Evolutionary conservation across 2,113 vertebrate species (phyloP).

Genomic region (Hucho hucho): DNA sequence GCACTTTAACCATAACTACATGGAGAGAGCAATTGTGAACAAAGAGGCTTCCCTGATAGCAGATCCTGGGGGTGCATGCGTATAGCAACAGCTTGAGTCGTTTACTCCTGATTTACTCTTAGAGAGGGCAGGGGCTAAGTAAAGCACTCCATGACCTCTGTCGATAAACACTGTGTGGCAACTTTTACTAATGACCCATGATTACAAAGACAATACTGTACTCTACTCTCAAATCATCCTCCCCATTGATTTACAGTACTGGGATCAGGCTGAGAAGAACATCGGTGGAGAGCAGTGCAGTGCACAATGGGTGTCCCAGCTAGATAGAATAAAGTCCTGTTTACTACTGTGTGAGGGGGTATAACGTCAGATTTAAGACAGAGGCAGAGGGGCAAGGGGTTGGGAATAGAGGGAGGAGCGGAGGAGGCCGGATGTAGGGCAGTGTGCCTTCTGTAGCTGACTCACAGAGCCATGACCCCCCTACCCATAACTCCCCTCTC

Average conservation of each 20-base stretch:
- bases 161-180: not conserved
- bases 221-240: not conserved
- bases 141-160: not conserved
- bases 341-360: conserved; percentile 30
- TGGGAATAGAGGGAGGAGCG: conserved; percentile 11
- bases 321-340: not conserved
- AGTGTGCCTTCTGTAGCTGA: conserved; percentile 27
- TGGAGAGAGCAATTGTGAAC: too few relatives aligned
- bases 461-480: conserved; percentile 22
- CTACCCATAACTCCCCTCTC: conserved; percentile 55
- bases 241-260: not conserved
- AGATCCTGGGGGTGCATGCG: too few relatives aligned
- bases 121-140: too few relatives aligned
- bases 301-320: not conserved
- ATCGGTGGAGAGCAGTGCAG: not conserved
- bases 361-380: conserved; percentile 31
- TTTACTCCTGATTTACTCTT: too few relatives aligned
- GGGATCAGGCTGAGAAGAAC: not conserved
- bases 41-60: too few relatives aligned
- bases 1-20: too few relatives aligned
- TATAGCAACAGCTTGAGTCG: too few relatives aligned
- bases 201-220: not conserved
- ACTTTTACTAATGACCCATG: not conserved
- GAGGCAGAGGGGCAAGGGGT: conserved; percentile 1
- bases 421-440: conserved; percentile 15